A percentile compares a stretch with the other conserved stretches of the same genome.
These are phyloP conservation scores for Clitarchus hookeri DNA, from an alignment of 2,888 invertebrate species.

Conservation along the genomic window DNA sequence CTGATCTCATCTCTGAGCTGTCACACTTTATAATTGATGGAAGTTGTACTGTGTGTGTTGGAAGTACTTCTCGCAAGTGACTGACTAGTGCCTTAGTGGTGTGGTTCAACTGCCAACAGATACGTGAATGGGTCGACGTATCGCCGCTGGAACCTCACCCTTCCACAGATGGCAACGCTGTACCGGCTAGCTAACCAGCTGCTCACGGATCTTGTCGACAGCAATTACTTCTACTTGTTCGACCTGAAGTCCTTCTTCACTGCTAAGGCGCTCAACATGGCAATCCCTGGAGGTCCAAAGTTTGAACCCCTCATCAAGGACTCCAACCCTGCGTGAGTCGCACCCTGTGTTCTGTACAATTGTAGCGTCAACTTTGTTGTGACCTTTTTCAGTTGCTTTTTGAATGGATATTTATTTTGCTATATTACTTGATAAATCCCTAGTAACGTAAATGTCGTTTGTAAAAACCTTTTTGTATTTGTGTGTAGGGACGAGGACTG, in stretches of 20 bases:
- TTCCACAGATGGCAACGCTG: conserved; percentile 97
- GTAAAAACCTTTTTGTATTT: conserved; percentile 1
- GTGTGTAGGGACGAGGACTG: conserved; percentile 93
- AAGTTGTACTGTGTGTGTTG: too few species aligned
- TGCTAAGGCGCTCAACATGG: conserved; percentile 98
- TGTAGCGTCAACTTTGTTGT: too few species aligned
- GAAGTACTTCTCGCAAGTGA: too few species aligned
- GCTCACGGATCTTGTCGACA: conserved; percentile 95
- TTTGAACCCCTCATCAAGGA: conserved; percentile 99
- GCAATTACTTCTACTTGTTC: conserved; percentile 98
- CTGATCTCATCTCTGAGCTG: too few species aligned
- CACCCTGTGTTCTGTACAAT: too few species aligned
- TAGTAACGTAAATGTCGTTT: too few species aligned
- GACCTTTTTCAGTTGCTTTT: too few species aligned
- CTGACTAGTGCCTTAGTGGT: too few species aligned
- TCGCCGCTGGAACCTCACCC: conserved; percentile 90
- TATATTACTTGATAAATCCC: too few species aligned
- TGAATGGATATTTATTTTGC: too few species aligned
- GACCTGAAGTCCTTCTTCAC: conserved; percentile 99
- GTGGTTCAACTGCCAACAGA: conserved; percentile 52
- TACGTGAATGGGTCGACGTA: conserved; percentile 97
- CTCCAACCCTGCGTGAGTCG: conserved; percentile 82
- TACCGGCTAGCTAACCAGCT: conserved; percentile 98
- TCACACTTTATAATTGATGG: too few species aligned
- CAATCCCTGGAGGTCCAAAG: conserved; percentile 99